These are phyloP conservation scores for Eumeta japonica DNA, from an alignment of 1,140 invertebrate species.

Conservation along the genomic window DNA sequence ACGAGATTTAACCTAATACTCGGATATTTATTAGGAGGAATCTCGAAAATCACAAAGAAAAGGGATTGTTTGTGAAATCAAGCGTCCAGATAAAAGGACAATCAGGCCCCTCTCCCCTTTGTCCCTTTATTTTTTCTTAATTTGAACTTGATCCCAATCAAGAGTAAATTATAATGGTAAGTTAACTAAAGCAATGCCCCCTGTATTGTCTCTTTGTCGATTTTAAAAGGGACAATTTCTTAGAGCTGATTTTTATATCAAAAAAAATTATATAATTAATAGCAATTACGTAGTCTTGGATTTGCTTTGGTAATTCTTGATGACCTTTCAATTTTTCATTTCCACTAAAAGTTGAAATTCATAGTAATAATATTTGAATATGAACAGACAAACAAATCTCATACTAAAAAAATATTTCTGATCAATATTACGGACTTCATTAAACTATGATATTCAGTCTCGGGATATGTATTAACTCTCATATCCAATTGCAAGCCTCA, in stretches of 20 bases:
- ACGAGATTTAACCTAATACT: no score
- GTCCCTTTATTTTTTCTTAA: conserved; percentile 51
- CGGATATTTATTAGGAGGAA: not conserved
- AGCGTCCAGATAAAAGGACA: conserved; percentile 37
- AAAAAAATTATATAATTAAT: no score
- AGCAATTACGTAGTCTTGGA: no score
- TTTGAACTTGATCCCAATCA: conserved; percentile 52
- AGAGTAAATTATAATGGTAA: conserved; percentile 52
- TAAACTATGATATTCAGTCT: no score
- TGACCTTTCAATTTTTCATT: no score
- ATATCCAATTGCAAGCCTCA: no score
- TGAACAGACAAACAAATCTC: conserved; percentile 6
- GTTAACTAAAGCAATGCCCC: conserved; percentile 47
- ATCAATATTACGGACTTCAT: no score
- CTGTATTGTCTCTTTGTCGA: conserved; percentile 32
- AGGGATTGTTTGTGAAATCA: conserved; percentile 42
- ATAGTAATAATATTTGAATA: no score
- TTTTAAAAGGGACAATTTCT: conserved; percentile 23
- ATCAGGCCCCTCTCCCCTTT: conserved; percentile 24
- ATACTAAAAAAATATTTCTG: not conserved
- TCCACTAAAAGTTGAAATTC: no score
- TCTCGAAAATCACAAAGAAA: conserved; percentile 24
- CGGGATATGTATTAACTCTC: no score
- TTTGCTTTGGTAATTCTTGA: no score
- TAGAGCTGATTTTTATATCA: no score